phyloP scores from a whole-genome alignment of 1,140 invertebrate genomes.

The Ceratosolen solmsi region DNA sequence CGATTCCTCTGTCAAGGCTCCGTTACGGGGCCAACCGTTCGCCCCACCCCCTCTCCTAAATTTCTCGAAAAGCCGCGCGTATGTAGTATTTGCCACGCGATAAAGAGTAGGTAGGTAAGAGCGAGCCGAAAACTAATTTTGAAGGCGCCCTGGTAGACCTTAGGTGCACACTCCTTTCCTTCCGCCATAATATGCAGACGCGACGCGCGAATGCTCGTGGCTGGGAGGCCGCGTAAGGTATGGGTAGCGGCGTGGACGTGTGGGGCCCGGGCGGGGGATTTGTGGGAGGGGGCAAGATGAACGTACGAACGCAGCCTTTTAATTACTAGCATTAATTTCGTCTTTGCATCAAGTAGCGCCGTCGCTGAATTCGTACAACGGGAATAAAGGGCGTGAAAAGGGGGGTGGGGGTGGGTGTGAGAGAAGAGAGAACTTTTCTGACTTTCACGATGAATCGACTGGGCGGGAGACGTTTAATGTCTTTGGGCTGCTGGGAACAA shows the following conservation, averaged over 20 bases:
- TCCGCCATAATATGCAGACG: constrained; percentile 33
- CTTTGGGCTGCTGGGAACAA: not conserved
- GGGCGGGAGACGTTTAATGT: not conserved
- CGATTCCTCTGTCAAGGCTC: not conserved
- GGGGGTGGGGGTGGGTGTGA: not conserved
- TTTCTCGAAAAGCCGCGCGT: too few species aligned
- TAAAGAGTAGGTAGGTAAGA: not conserved
- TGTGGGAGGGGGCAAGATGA: not conserved
- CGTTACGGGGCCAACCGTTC: not conserved
- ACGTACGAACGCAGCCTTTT: constrained; percentile 22
- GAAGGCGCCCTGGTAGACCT: not conserved
- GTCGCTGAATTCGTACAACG: not conserved
- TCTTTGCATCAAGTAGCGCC: constrained; percentile 12
- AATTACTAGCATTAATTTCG: constrained; percentile 46
- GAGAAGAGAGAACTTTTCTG: too few species aligned
- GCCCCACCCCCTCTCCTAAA: not conserved
- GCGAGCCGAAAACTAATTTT: constrained; percentile 34
- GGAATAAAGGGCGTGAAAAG: not conserved
- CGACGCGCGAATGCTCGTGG: not conserved
- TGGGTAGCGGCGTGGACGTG: too few species aligned
- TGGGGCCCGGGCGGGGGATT: too few species aligned
- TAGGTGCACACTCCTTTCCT: not conserved
- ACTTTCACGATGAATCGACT: too few species aligned
- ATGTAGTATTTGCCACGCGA: not conserved
- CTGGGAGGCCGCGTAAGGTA: not conserved